Base-by-base conservation (phyloP, 2,888 invertebrate genomes). In the Amitus sp. region DNA sequence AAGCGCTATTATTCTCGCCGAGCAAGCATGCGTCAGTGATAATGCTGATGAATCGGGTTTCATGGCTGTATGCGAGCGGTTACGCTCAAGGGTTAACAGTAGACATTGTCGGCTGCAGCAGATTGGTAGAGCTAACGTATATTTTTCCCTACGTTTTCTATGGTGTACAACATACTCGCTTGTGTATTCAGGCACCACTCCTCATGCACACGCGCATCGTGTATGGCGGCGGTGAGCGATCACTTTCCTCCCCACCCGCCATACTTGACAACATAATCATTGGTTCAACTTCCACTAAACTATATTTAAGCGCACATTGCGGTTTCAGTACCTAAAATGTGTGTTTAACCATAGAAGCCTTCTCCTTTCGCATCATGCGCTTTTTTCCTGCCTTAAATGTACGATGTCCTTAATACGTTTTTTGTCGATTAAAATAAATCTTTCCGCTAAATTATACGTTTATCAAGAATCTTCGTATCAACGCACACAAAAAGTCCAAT, bases 221-320 rank as follows among this genome's bases (percentile, higher is more conserved):
- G 65, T 70, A 71, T 66, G 72, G 71, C 70, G 55, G 50, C 76
- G 73, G 77, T 79, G 79, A 80, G 74, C 76, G 79, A 81, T 79
- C 78, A 76, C 75, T 77, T 76, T 76, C 66, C 75, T 76, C 77
- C 75, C 76, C 78, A 77, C 77, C 77, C 74, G 74, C 73, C 67
- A 56, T 60, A 64, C 71, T 75, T 80, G 81, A 82, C 81, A 82
- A 80, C 79, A 80, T 81, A 82, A 82, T 82, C 80, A 79, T 80
- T 73, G 78, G 80, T 79, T 81, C 77, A 77, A 77, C 78, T 75
- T 70, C 72, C 73, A 75, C 77, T 78, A 75, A 76, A 75, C 77
- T 76, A 79, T 78, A 78, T 78, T 78, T 77, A 77, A 77, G 73
- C 77, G 75, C 70, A 74, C 75, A 77, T 76, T 75, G 74, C 73